Evolutionary conservation across 2,113 vertebrate genomes (phyloP).

Genomic region (Megaceryle torquata): DNA sequence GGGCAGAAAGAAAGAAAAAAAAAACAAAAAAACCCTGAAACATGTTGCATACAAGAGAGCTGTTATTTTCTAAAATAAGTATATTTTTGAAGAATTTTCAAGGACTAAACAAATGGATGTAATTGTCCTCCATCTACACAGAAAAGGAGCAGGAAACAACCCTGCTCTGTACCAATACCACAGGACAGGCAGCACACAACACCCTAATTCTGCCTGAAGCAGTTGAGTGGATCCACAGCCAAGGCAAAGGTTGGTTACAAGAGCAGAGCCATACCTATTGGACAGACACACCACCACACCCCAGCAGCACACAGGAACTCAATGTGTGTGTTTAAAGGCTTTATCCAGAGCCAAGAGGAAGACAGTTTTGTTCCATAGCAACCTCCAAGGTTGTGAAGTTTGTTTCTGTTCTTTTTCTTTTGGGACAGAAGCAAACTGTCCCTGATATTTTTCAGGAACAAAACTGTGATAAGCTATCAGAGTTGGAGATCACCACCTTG

Average conservation of each 20-base stretch:
- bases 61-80: not conserved
- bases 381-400: constrained; percentile 13
- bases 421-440: constrained; percentile 13
- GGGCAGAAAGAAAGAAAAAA: not conserved
- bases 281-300: not conserved
- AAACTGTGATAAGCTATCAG: not conserved
- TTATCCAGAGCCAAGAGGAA: constrained; percentile 6
- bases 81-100: not conserved
- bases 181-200: not conserved
- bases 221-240: not conserved
- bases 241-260: not conserved
- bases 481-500: not conserved
- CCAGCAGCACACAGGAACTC: not conserved
- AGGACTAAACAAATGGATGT: not conserved
- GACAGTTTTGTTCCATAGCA: constrained; percentile 15
- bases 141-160: not conserved
- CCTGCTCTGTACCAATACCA: not conserved
- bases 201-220: not conserved
- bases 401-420: constrained; percentile 35
- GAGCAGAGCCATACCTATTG: not conserved
- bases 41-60: not conserved
- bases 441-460: constrained; percentile 31
- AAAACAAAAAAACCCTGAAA: too few relatives aligned
- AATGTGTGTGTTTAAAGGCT: not conserved
- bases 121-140: not conserved